Evolutionary conservation across 2,113 vertebrate species (phyloP), one percentile per base, ranked within the genome.

Genomic region (Stegostoma tigrinum): DNA sequence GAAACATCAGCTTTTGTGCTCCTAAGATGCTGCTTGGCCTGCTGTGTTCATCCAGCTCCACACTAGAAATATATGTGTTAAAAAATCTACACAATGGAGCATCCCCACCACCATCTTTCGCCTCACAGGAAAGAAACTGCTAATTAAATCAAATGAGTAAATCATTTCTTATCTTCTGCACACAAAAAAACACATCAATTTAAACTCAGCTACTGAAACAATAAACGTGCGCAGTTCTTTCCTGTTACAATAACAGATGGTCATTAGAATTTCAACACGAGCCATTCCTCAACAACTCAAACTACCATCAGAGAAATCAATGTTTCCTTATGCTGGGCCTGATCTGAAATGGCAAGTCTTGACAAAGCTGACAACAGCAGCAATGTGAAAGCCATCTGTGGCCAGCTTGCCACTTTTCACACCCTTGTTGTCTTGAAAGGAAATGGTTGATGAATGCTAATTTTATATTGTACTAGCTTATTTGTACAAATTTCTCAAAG

Each of bases 151-250:
- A 91, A 91, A 15, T 14, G 66, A 91, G 55, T 15, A 64, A 91
- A 93, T 93, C 61, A n/a, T 61, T 66, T 93, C 1, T 23, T 38
- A 93, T 66, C 5, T 38, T 93, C 2, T 38, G 0, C 15, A 10
- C 14, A 10, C 14, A 93, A 93, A 64, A n/a, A 17, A 93, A 67
- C 23, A 14, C 6, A n/a, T 61, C 89, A 93, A 66, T 93, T 93
- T 93, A 66, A 93, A 93, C 61, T 93, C 66, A 7, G 55, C 89
- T 66, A 38, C 5, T 66, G 61, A n/a, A 23, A 93, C n/a, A 93
- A 38, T 93, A 93, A 93, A 93, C 61, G 23, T 93, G 89, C 10
- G 38, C n/a, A 66, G 5, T 19, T n/a, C 89, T 93, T 93, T 93
- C 89, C 89, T 91, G 89, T 91, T 91, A 64, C 61, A 93, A 64